phyloP scores from a whole-genome alignment of 2,797 vertebrate species.

The Enteromius afrohamiltoni region DNA sequence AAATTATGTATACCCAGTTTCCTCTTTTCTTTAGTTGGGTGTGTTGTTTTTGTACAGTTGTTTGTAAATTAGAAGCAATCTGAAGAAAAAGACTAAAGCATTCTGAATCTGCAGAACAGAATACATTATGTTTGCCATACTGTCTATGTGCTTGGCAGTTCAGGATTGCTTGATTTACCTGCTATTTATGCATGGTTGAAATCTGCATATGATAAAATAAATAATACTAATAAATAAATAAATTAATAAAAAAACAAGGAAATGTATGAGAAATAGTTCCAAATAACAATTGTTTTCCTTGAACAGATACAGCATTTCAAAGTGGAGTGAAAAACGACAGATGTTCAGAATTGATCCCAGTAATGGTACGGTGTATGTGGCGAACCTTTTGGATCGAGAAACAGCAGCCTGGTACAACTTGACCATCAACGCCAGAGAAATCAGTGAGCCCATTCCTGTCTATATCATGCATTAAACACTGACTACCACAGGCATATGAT shows the following conservation, averaged over 20 bases:
- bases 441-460: conserved; percentile 78
- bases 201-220: not conserved
- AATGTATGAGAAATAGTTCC: not conserved
- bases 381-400: conserved; percentile 87
- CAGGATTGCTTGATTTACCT: not conserved
- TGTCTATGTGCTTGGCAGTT: not conserved
- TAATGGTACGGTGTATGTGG: conserved; percentile 85
- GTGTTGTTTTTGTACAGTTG: not conserved
- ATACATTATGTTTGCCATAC: not conserved
- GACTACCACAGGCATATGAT: not conserved
- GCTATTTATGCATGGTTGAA: not conserved
- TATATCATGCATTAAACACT: not conserved
- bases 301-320: conserved; percentile 85
- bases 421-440: conserved; percentile 87
- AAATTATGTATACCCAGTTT: not conserved
- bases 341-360: conserved; percentile 84
- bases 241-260: not conserved
- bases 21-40: not conserved
- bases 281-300: not conserved
- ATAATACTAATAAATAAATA: too few species aligned
- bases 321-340: conserved; percentile 69
- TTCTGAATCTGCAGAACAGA: not conserved
- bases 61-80: not conserved
- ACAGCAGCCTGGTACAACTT: conserved; percentile 86
- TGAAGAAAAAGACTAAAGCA: not conserved